A percentile compares a stretch with the other conserved stretches of the same genome.
Conservation (phyloP, 2,888 invertebrate species). For the Pantelozetes paolii region DNA sequence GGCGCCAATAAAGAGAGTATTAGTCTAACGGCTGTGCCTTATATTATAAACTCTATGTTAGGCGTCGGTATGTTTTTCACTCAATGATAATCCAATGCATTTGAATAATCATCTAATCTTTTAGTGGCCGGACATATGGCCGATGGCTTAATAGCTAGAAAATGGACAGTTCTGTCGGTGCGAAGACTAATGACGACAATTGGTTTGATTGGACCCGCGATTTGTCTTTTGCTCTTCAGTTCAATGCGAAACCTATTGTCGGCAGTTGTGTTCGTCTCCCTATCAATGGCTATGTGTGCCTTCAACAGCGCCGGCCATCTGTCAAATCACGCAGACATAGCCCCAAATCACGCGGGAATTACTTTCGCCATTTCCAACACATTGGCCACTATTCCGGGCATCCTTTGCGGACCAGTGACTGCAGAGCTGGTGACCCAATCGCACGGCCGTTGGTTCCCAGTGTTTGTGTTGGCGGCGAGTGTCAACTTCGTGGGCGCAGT, state of each 20-base stretch:
- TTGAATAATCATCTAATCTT: neutral
- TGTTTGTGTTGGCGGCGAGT: conserved; percentile 66
- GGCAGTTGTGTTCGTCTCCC: conserved; percentile 67
- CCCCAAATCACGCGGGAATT: conserved; percentile 70
- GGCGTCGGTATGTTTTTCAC: conserved; percentile 59
- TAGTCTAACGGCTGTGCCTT: conserved; percentile 69
- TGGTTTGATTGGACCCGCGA: conserved; percentile 67
- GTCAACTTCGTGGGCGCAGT: conserved; percentile 68
- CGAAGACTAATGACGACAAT: conserved; percentile 67
- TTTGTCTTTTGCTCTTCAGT: conserved; percentile 66
- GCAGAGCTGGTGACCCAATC: conserved; percentile 67
- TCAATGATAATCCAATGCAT: conserved; percentile 7
- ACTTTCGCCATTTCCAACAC: conserved; percentile 73
- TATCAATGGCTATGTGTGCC: conserved; percentile 70
- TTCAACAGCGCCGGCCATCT: conserved; percentile 71
- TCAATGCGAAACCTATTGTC: conserved; percentile 65
- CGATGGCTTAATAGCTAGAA: conserved; percentile 61
- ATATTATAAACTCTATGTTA: conserved; percentile 66
- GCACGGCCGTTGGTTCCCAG: conserved; percentile 68
- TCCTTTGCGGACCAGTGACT: conserved; percentile 69
- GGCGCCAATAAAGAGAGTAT: conserved; percentile 65
- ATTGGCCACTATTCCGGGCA: conserved; percentile 69
- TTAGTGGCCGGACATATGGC: conserved; percentile 67
- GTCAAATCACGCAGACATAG: conserved; percentile 71
- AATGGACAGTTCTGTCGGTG: conserved; percentile 66